Conservation (phyloP, 2,888 invertebrate genomes). For the Lycaena phlaeas region DNA sequence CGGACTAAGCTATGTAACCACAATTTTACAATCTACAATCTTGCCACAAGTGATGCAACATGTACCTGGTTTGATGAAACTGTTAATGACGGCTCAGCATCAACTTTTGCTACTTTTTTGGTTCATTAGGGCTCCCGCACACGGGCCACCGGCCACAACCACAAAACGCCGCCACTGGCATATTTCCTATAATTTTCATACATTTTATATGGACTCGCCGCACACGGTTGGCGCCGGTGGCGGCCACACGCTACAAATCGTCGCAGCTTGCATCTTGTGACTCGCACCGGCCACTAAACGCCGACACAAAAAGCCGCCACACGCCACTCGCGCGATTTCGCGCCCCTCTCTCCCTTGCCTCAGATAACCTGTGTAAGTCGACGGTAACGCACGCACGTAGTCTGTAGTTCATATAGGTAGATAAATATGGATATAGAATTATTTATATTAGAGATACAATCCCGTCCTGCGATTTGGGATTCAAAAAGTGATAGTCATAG, state of each 20-base stretch:
- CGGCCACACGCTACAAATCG: conserved; percentile 19
- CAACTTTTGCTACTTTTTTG: too few relatives aligned
- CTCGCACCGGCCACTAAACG: conserved; percentile 18
- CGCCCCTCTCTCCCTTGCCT: conserved; percentile 8
- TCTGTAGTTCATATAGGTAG: conserved; percentile 15
- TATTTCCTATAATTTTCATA: conserved; percentile 18
- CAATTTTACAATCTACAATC: too few relatives aligned
- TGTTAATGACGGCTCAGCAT: too few relatives aligned
- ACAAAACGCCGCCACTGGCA: conserved; percentile 22
- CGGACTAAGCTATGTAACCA: too few relatives aligned
- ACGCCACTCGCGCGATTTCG: conserved; percentile 17
- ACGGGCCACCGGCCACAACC: conserved; percentile 22
- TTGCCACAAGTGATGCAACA: too few relatives aligned
- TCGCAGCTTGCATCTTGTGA: conserved; percentile 15
- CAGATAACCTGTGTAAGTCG: conserved; percentile 11
- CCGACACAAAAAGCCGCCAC: conserved; percentile 16
- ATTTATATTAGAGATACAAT: conserved; percentile 23
- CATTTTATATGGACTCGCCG: conserved; percentile 14
- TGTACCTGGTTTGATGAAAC: too few relatives aligned
- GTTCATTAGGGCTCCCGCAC: conserved; percentile 19
- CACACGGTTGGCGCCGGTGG: conserved; percentile 20
- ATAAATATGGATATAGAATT: conserved; percentile 18
- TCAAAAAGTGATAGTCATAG: conserved; percentile 21
- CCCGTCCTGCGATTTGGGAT: conserved; percentile 25
- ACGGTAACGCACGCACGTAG: conserved; percentile 20